phyloP scores from a whole-genome alignment of 1,140 invertebrate species.

The Caerostris darwini region DNA sequence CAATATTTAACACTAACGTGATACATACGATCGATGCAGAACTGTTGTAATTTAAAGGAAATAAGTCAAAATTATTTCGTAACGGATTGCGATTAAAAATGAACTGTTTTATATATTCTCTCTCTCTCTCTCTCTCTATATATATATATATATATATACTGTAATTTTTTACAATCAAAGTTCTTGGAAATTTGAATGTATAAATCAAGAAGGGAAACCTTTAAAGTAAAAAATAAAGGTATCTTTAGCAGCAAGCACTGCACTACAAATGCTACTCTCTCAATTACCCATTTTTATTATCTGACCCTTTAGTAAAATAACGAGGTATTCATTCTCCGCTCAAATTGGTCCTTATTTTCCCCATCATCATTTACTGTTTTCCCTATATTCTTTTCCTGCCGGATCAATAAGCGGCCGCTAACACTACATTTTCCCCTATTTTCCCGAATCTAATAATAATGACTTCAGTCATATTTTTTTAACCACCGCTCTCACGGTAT shows the following conservation, averaged over 20 bases:
- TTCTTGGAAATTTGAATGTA: too few relatives aligned
- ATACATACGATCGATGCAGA: too few relatives aligned
- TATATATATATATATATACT: too few relatives aligned
- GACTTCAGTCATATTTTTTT: neutral
- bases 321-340: neutral
- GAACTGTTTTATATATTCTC: too few relatives aligned
- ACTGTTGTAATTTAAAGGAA: too few relatives aligned
- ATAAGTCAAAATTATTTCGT: too few relatives aligned
- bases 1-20: too few relatives aligned
- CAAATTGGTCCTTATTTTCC: neutral
- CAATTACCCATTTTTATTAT: neutral
- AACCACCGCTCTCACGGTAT: neutral
- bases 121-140: too few relatives aligned
- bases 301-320: neutral
- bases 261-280: neutral
- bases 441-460: constrained; percentile 6
- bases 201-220: too few relatives aligned
- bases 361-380: neutral
- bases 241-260: neutral
- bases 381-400: neutral
- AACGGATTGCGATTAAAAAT: too few relatives aligned
- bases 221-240: too few relatives aligned
- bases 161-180: too few relatives aligned
- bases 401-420: neutral
- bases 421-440: neutral